A percentile compares a stretch with the other conserved stretches of the same genome.
Conservation (phyloP, 2,797 vertebrate genomes). For the Myripristis murdjan region DNA sequence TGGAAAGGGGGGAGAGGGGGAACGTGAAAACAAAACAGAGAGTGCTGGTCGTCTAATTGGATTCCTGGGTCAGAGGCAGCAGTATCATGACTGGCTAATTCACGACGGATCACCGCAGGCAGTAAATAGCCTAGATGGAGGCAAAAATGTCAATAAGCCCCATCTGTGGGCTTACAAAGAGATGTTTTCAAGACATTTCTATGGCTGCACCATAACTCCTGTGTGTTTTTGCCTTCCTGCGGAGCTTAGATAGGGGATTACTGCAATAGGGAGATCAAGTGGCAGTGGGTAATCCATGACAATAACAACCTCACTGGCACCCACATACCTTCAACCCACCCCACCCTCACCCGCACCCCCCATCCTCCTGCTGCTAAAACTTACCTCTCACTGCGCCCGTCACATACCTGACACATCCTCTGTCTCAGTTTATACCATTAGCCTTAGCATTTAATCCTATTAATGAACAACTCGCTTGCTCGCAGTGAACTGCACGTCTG, state of each 20-base stretch:
- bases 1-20: slow-evolving; percentile 67
- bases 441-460: slow-evolving; percentile 81
- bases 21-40: slow-evolving; percentile 71
- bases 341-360: slow-evolving; percentile 40
- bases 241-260: slow-evolving; percentile 83
- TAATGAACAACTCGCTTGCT: slow-evolving; percentile 81
- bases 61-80: slow-evolving; percentile 81
- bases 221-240: slow-evolving; percentile 81
- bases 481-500: slow-evolving; percentile 42
- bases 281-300: slow-evolving; percentile 85
- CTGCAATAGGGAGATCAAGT: slow-evolving; percentile 83
- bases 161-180: slow-evolving; percentile 76
- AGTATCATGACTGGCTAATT: slow-evolving; percentile 86
- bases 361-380: slow-evolving; percentile 54
- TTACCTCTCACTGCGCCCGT: slow-evolving; percentile 70
- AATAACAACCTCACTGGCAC: slow-evolving; percentile 77
- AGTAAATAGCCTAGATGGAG: slow-evolving; percentile 69
- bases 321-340: slow-evolving; percentile 55
- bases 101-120: slow-evolving; percentile 83
- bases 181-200: slow-evolving; percentile 80
- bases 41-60: slow-evolving; percentile 82
- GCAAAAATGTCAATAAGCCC: slow-evolving; percentile 80
- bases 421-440: slow-evolving; percentile 80
- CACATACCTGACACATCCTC: slow-evolving; percentile 83
- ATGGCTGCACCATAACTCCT: slow-evolving; percentile 78